Evolutionary conservation across 2,888 invertebrate species (phyloP), one percentile per base, ranked within the genome.

Genomic region (Caenorhabditis doughertyi): DNA sequence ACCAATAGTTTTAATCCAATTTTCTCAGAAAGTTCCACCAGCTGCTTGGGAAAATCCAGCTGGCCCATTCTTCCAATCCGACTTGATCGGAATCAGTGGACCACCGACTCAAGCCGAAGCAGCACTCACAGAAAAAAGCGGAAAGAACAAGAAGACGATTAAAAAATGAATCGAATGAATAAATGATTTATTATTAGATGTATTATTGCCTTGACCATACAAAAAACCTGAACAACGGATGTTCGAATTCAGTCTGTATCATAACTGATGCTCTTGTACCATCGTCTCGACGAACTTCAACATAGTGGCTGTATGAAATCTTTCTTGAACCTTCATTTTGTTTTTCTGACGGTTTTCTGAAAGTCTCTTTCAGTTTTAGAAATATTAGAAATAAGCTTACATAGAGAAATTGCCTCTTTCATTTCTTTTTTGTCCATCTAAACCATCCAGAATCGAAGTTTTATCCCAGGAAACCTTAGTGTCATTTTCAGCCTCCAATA

Each of bases 1-100:
- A 11, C 11, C 51, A 21, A n/a, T 35, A 11, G 13, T 23, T 13
- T 23, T 11, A 13, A 29, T 9, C 8, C 16, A 3, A 4, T 35
- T 13, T 3, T 42, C 47, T 32, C 51, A 62, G 68, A 71, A 58
- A 0, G 16, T 44, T 16, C 44, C 53, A 4, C 56, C 79, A 9
- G 71, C 71, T 1, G 56, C 79, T 21, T 79, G 79, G 79, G 79
- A 79, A 32, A 49, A 79, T 56, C 58, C 71, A 16, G n/a, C 49
- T 2, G 79, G 65, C 11, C 3, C 49, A 29, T 65, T 44, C 47
- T 79, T 79, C 47, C 25, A 42, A 23, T 1, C 62, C 0, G 70
- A 79, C 42, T 70, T 70, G 32, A 8, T 79, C 18, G 70, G 47
- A 70, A 64, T 79, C 55, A 70, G 64, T 55, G 47, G 23, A 13